These are phyloP conservation scores for Rutilus rutilus DNA, from an alignment of 2,113 vertebrate genomes.

Conservation along the genomic window DNA sequence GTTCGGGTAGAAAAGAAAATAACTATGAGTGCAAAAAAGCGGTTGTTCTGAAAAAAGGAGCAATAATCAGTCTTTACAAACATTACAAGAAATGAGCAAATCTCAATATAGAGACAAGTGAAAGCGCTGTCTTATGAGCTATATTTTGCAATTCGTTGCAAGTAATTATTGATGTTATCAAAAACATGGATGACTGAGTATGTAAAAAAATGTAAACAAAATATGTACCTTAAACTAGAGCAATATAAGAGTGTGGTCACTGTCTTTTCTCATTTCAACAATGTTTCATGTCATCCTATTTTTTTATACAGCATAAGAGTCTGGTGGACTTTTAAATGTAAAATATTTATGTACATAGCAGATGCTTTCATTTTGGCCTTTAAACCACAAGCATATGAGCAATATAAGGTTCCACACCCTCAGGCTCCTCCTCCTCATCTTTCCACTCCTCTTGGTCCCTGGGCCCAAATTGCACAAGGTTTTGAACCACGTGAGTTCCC, in stretches of 20 bases:
- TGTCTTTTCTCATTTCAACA: background rate
- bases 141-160: background rate
- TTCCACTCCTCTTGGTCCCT: slow-evolving; percentile 68
- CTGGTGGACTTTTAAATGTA: background rate
- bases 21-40: no score
- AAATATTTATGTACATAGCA: background rate
- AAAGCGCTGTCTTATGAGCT: background rate
- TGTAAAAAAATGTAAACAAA: background rate
- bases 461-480: slow-evolving; percentile 84
- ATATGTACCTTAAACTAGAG: background rate
- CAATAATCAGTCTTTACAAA: background rate
- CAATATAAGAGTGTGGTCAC: background rate
- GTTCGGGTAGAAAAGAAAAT: no score
- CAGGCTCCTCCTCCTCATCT: slow-evolving; percentile 75
- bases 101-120: no score
- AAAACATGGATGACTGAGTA: background rate
- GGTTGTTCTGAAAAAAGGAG: no score
- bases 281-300: background rate
- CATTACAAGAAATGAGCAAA: background rate
- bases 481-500: slow-evolving; percentile 84
- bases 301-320: background rate
- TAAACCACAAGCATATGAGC: slow-evolving; percentile 21
- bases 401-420: slow-evolving; percentile 36
- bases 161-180: background rate
- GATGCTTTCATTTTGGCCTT: slow-evolving; percentile 5